phyloP scores from a whole-genome alignment of 2,113 vertebrate species.

The Coryphaenoides rupestris region DNA sequence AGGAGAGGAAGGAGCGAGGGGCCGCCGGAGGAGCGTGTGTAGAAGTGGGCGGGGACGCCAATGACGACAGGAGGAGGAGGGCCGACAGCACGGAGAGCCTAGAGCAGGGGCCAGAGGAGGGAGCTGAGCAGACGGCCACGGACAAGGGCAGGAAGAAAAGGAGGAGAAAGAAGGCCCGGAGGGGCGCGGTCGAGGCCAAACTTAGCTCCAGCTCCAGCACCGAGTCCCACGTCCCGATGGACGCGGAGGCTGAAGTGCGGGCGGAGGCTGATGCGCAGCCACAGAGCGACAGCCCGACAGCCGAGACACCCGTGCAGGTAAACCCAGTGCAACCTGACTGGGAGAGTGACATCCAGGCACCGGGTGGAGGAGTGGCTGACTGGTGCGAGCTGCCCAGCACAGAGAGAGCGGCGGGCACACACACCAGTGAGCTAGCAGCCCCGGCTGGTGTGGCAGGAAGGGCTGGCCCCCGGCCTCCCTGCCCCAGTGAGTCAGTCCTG shows the following conservation, averaged over 20 bases:
- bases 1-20: background rate
- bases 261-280: background rate
- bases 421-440: conserved; percentile 9
- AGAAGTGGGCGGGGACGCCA: conserved; percentile 18
- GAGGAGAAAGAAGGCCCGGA: conserved; percentile 15
- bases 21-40: background rate
- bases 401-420: no score
- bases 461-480: background rate
- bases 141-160: conserved; percentile 13
- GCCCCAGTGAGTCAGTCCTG: background rate
- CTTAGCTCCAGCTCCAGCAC: conserved; percentile 38
- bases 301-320: no score
- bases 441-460: conserved; percentile 19
- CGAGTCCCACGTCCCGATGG: conserved; percentile 29
- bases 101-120: conserved; percentile 20
- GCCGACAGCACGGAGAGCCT: conserved; percentile 23
- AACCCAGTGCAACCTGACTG: no score
- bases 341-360: no score
- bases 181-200: conserved; percentile 25
- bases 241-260: conserved; percentile 10
- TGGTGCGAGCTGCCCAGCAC: background rate
- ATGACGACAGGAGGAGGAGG: conserved; percentile 22
- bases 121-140: conserved; percentile 14
- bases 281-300: background rate
- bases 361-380: no score